phyloP scores from a whole-genome alignment of 2,888 invertebrate genomes.

The Sesia apiformis region DNA sequence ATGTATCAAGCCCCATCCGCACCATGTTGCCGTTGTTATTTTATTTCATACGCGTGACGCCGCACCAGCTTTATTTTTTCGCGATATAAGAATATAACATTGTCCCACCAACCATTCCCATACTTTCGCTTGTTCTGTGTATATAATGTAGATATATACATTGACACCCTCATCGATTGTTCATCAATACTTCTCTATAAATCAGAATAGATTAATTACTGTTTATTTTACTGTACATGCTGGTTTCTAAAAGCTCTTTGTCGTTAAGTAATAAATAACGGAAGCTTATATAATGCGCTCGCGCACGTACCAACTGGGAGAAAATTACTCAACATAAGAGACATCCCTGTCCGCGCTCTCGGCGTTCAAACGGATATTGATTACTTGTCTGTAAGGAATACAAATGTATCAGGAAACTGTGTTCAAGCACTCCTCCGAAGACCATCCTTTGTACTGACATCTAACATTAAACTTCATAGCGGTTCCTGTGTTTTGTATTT shows the following conservation, averaged over 20 bases:
- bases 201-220: too few relatives aligned
- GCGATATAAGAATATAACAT: constrained; percentile 43
- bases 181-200: too few relatives aligned
- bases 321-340: constrained; percentile 40
- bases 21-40: constrained; percentile 66
- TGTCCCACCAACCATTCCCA: constrained; percentile 14
- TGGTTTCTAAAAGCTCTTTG: too few relatives aligned
- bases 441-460: constrained; percentile 56
- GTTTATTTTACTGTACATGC: too few relatives aligned
- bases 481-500: constrained; percentile 25
- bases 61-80: constrained; percentile 58
- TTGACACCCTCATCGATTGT: too few relatives aligned
- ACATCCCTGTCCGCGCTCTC: constrained; percentile 46
- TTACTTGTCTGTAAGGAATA: constrained; percentile 69
- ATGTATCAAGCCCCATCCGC: constrained; percentile 70
- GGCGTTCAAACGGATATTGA: constrained; percentile 60
- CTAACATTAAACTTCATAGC: constrained; percentile 61
- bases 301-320: constrained; percentile 20
- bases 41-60: constrained; percentile 68
- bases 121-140: neutral
- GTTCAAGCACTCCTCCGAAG: constrained; percentile 36
- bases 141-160: too few relatives aligned
- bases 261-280: too few relatives aligned
- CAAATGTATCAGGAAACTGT: constrained; percentile 65
- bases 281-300: constrained; percentile 16